Base-by-base conservation (phyloP, 2,888 invertebrate species). In the Cephus rjabovi region DNA sequence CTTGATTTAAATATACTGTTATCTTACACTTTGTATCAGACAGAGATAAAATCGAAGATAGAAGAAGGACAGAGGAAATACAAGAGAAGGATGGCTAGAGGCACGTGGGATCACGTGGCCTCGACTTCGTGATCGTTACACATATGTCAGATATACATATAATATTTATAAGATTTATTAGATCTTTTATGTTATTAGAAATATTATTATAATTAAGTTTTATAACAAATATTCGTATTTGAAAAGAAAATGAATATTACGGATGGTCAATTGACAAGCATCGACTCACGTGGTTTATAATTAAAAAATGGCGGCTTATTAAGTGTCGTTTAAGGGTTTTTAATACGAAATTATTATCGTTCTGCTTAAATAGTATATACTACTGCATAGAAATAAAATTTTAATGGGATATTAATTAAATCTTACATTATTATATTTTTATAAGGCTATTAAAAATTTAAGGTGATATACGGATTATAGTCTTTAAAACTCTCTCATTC, bases 91-190 rank as follows among this genome's bases (percentile, higher is more conserved):
- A 80, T 75, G 69, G 75, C 75, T 73, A 69, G 70, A 82, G 84
- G 89, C 89, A 89, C 89, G 89, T 89, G 89, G 85, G 84, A 85
- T 89, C 89, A 89, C 88, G 89, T 89, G 89, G 85, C 82, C 80
- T 4, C 12, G 40, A 86, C 84, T 84, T 23, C 56, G 56, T 56
- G 56, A 56, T 56, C 56, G 23, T 56, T 56, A 56, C 23, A 23
- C 56, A 56, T 56, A 56, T 56, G 9, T 23, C 23, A 56, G 23
- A 23, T 15, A 56, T 23, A 15, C 23, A 23, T 56, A 56, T 56
- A 56, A 9, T 56, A 9, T 56, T 56, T 56, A 56, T 56, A 56
- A 23, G 9, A 23, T 56, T 56, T 56, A 56, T 23, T 56, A 23
- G 0, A 56, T 23, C 56, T 56, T 56, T 56, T 56, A 23, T 23